A percentile compares a stretch with the other conserved stretches of the same genome.
Evolutionary conservation across 2,888 invertebrate species (phyloP).

Genomic region (Cyrtodaria siliqua): DNA sequence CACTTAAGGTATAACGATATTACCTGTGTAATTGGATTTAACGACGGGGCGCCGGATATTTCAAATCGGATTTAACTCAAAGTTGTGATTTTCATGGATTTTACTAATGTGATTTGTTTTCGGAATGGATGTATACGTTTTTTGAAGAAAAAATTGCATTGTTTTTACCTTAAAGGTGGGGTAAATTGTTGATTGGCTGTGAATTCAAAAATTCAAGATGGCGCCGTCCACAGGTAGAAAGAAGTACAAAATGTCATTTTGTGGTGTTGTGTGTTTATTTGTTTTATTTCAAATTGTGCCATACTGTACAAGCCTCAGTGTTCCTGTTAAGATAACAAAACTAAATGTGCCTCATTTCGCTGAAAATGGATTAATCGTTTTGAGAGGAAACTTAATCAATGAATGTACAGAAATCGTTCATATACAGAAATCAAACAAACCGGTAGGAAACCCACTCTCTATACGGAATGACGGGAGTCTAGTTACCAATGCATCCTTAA

Average conservation of each 20-base stretch:
- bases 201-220: constrained; percentile 65
- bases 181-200: constrained; percentile 42
- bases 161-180: constrained; percentile 18
- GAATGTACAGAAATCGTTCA: constrained; percentile 20
- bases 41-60: constrained; percentile 12
- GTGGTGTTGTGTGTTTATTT: constrained; percentile 12
- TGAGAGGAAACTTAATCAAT: constrained; percentile 15
- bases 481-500: constrained; percentile 32
- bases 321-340: constrained; percentile 9
- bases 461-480: constrained; percentile 37
- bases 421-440: constrained; percentile 8
- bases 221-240: constrained; percentile 49
- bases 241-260: constrained; percentile 9
- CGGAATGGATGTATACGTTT: neutral
- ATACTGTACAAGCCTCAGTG: neutral
- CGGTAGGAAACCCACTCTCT: constrained; percentile 24
- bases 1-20: constrained; percentile 2
- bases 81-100: neutral
- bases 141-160: neutral
- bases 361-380: constrained; percentile 35
- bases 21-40: constrained; percentile 28
- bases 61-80: neutral
- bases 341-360: constrained; percentile 34
- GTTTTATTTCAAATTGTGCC: constrained; percentile 5
- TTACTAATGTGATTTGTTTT: neutral